Percentiles rank a stretch among this genome's conserved stretches.
Evolutionary conservation across 2,888 invertebrate species (phyloP).

Genomic region (Syritta pipiens): DNA sequence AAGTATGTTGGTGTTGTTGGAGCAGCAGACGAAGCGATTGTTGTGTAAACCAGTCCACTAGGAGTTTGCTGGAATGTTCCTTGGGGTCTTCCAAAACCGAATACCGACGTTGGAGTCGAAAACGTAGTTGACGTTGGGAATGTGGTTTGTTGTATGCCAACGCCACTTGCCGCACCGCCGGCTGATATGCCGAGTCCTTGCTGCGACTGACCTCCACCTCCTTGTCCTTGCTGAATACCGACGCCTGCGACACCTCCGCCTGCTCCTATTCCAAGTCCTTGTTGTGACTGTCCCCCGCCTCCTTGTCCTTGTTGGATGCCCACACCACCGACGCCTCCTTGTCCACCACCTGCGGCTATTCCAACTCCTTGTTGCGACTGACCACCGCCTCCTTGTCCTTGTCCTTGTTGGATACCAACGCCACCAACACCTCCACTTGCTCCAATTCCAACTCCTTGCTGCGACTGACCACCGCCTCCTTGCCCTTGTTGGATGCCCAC

Average conservation of each 20-base stretch:
- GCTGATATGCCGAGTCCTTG: neutral
- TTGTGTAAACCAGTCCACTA: neutral
- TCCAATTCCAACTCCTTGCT: slow-evolving; percentile 5
- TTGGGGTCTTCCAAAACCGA: neutral
- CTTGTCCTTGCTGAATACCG: slow-evolving; percentile 27
- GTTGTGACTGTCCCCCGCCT: slow-evolving; percentile 19
- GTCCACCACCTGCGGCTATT: neutral
- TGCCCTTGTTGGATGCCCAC: slow-evolving; percentile 14
- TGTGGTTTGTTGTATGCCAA: neutral
- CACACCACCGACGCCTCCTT: slow-evolving; percentile 9
- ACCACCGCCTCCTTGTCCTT: no score
- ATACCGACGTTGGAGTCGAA: neutral
- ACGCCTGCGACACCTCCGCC: neutral
- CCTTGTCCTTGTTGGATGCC: slow-evolving; percentile 17
- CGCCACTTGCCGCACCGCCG: neutral
- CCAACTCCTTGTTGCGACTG: slow-evolving; percentile 26
- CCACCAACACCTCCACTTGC: neutral
- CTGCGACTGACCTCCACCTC: no score
- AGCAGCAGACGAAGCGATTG: neutral
- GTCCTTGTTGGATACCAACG: slow-evolving; percentile 14
- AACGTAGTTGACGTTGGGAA: neutral
- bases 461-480: slow-evolving; percentile 17
- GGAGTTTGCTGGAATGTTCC: slow-evolving; percentile 25
- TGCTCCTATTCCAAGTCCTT: neutral
- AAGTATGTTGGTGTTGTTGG: neutral